Conservation (phyloP, 2,113 vertebrate species). For the Xiphophorus maculatus region DNA sequence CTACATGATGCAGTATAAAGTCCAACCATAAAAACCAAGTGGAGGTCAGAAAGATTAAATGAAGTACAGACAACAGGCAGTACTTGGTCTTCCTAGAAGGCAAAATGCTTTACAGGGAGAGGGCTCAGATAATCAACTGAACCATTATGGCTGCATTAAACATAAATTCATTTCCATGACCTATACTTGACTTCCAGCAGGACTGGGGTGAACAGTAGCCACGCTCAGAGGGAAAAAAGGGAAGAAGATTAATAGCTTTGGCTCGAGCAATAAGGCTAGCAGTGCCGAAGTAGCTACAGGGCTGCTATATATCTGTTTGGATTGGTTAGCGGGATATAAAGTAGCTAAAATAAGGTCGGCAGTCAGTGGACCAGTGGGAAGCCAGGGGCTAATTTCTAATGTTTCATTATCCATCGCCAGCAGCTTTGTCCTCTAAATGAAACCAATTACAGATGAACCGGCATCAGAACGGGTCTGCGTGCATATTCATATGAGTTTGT, state of each 20-base stretch:
- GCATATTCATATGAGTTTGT: conserved; percentile 37
- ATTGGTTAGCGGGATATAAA: conserved; percentile 51
- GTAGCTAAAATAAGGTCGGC: conserved; percentile 43
- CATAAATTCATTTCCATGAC: conserved; percentile 53
- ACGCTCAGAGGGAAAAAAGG: conserved; percentile 15
- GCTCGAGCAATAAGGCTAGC: conserved; percentile 33
- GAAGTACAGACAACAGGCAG: not conserved
- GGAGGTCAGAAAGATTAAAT: conserved; percentile 21
- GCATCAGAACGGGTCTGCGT: conserved; percentile 20
- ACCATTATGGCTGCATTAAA: conserved; percentile 52
- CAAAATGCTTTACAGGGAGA: conserved; percentile 8
- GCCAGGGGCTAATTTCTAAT: conserved; percentile 61
- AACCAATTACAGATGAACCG: conserved; percentile 65
- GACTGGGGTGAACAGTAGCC: conserved; percentile 14
- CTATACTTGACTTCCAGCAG: conserved; percentile 54
- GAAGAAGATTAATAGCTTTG: conserved; percentile 49
- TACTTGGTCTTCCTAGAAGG: conserved; percentile 8
- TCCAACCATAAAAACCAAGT: not conserved
- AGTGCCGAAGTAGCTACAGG: conserved; percentile 14
- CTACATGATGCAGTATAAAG: not conserved
- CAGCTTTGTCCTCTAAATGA: conserved; percentile 64
- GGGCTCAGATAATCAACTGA: conserved; percentile 52
- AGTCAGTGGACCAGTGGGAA: conserved; percentile 36
- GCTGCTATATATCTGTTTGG: conserved; percentile 28
- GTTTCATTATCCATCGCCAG: conserved; percentile 63